phyloP scores from a whole-genome alignment of 2,888 invertebrate genomes.

The Lutraria lutraria region DNA sequence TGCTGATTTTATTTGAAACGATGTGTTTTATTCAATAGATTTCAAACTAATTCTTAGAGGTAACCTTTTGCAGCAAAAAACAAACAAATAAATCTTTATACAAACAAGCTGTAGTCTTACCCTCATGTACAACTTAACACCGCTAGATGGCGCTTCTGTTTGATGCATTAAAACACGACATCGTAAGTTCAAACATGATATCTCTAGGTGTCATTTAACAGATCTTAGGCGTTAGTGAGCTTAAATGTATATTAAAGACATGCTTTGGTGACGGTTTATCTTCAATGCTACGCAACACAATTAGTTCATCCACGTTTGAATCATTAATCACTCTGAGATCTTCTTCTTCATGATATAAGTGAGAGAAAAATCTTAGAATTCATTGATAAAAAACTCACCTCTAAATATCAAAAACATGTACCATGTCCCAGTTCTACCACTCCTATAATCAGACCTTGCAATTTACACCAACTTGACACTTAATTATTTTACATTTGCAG shows the following conservation, averaged over 20 bases:
- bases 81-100: background rate
- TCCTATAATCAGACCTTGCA: background rate
- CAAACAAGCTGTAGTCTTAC: background rate
- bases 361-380: background rate
- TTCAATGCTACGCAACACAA: background rate
- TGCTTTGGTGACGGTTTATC: slow-evolving; percentile 23
- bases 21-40: background rate
- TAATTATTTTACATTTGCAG: background rate
- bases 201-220: slow-evolving; percentile 21
- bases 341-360: background rate
- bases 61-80: background rate
- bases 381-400: background rate
- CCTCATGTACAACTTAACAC: background rate
- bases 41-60: background rate
- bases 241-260: slow-evolving; percentile 21
- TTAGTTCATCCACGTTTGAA: background rate
- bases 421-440: background rate
- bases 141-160: background rate
- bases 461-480: background rate
- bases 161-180: slow-evolving; percentile 14
- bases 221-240: background rate
- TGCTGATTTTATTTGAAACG: no score
- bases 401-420: background rate
- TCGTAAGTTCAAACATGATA: background rate
- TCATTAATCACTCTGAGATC: background rate